These are phyloP conservation scores for Pongo pygmaeus DNA, from an alignment of 2,113 vertebrate genomes.

Conservation along the genomic window DNA sequence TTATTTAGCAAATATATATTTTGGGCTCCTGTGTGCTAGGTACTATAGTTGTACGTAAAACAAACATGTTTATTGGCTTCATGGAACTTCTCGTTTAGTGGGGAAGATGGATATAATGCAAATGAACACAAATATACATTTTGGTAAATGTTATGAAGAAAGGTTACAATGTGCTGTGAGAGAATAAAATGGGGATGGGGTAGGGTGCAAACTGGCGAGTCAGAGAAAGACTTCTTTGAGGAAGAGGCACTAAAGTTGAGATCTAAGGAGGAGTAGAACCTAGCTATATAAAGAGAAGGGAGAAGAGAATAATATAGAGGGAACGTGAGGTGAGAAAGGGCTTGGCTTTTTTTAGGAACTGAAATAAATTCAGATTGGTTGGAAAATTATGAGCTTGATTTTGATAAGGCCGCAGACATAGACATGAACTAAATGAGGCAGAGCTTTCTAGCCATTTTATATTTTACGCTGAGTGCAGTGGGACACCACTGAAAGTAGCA, in stretches of 20 bases:
- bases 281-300: neutral
- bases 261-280: neutral
- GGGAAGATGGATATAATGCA: neutral
- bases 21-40: neutral
- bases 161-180: neutral
- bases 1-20: conserved; percentile 2
- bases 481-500: neutral
- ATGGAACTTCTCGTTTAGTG: neutral
- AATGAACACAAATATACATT: neutral
- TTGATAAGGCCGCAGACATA: neutral
- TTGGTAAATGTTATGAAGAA: neutral
- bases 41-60: neutral
- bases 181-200: neutral
- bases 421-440: neutral
- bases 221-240: neutral
- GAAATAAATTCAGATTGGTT: neutral
- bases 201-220: neutral
- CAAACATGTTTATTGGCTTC: neutral
- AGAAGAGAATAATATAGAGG: neutral
- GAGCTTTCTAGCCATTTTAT: neutral
- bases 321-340: neutral
- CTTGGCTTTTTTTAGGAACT: neutral
- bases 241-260: neutral
- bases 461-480: neutral
- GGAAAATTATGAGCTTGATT: neutral